Evolutionary conservation across 2,888 invertebrate genomes (phyloP).

Genomic region (Folsomia manolachei): DNA sequence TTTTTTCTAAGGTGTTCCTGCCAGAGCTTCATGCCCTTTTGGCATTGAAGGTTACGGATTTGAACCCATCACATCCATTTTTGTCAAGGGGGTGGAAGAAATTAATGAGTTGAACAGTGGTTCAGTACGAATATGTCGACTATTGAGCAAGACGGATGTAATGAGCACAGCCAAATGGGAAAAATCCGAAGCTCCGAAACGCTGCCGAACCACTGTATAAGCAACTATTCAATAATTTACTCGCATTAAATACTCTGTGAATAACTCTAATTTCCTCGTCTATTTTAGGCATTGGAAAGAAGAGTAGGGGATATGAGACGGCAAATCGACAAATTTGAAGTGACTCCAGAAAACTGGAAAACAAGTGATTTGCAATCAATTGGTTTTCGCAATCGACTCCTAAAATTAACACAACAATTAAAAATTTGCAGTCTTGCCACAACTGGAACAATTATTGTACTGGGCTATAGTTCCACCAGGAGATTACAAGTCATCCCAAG

Average conservation of each 20-base stretch:
- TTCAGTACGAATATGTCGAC: conserved; percentile 22
- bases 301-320: not conserved
- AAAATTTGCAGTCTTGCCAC: too few species aligned
- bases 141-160: not conserved
- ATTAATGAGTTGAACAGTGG: conserved; percentile 23
- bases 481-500: too few species aligned
- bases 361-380: too few species aligned
- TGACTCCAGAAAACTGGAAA: not conserved
- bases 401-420: too few species aligned
- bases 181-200: not conserved
- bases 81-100: not conserved
- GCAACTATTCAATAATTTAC: not conserved
- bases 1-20: conserved; percentile 13
- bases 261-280: not conserved
- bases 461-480: too few species aligned
- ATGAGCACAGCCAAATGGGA: conserved; percentile 18
- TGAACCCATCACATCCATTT: conserved; percentile 8
- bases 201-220: conserved; percentile 4
- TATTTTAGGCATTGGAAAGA: not conserved
- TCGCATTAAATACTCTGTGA: not conserved
- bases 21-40: conserved; percentile 22
- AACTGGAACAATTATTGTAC: too few species aligned
- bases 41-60: conserved; percentile 30
- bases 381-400: too few species aligned
- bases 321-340: not conserved